Base-by-base conservation (phyloP, 2,797 vertebrate species). In the Dermochelys coriacea region DNA sequence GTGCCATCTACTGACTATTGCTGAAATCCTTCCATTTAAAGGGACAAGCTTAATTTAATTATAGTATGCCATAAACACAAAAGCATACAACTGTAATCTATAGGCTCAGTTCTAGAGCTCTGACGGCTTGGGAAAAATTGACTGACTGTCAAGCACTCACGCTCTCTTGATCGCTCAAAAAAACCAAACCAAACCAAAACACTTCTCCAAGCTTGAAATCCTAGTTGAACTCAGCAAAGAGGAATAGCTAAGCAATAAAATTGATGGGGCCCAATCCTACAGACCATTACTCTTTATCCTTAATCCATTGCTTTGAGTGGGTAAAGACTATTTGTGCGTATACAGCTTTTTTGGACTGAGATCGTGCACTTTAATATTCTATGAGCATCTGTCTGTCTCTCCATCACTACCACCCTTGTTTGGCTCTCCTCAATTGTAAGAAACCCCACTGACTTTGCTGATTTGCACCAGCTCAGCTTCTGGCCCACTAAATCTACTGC, bases 1-100 rank as follows among this genome's bases (percentile, higher is more conserved):
- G 96, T 91, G 97, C 98, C 98, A 98, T 97, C 98, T 98, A 96
- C 97, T 97, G 98, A n/a, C 71, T 11, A 1, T 23, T 86, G 8
- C 49, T 82, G 52, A 79, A 85, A 96, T 57, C 34, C 77, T 90
- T 45, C 1, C n/a, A 86, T 94, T 95, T 95, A 97, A 97, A 95
- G 87, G 87, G 71, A 79, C 88, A 97, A 89, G 47, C 49, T 95
- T 88, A 57, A 50, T 93, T 91, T 74, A 82, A 61, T n/a, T 50
- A 84, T n/a, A 49, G 55, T 64, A 49, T 77, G 45, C 74, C 14
- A 49, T 49, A 49, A 77, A 49, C 74, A 77, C 74, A 49, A 47
- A 77, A 77, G 74, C 74, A 31, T 74, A 77, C 74, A 27, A 15
- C 25, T 49, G 59, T 84, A n/a, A 84, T 31, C 34, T 23, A 23